Conservation (phyloP, 2,888 invertebrate species). For the Xanthia togata region DNA sequence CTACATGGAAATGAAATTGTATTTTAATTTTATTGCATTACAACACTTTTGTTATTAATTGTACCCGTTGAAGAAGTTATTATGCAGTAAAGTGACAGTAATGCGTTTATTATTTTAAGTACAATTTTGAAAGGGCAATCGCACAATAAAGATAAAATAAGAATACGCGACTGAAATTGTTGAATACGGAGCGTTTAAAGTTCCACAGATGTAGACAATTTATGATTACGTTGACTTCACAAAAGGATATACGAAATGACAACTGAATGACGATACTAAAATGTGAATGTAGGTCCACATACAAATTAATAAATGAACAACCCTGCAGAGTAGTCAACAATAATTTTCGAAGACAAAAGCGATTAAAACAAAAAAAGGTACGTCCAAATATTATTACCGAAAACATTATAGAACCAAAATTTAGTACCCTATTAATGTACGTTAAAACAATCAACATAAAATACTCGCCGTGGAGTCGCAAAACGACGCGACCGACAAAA, state of each 20-base stretch:
- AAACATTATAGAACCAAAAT: conserved; percentile 68
- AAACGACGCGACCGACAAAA: conserved; percentile 83
- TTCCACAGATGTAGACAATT: conserved; percentile 37
- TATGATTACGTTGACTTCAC: conserved; percentile 43
- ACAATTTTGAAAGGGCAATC: conserved; percentile 53
- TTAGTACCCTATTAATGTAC: conserved; percentile 74
- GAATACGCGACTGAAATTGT: conserved; percentile 53
- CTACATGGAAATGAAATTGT: conserved; percentile 35
- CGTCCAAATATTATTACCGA: conserved; percentile 25
- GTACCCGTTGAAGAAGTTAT: conserved; percentile 53
- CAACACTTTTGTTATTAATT: conserved; percentile 58
- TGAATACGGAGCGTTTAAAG: conserved; percentile 40
- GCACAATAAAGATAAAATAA: conserved; percentile 49
- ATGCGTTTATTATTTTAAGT: conserved; percentile 58
- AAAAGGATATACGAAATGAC: conserved; percentile 47
- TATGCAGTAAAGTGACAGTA: conserved; percentile 56
- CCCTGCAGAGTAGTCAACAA: conserved; percentile 8
- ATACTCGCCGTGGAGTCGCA: conserved; percentile 76
- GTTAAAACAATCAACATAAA: conserved; percentile 78
- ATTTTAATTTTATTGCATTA: conserved; percentile 39
- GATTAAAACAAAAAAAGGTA: conserved; percentile 35
- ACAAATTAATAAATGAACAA: conserved; percentile 49
- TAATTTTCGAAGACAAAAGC: conserved; percentile 14
- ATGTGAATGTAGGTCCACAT: conserved; percentile 30
- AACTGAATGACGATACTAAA: conserved; percentile 33